phyloP scores from a whole-genome alignment of 2,113 vertebrate genomes.

The Eolophus roseicapilla region DNA sequence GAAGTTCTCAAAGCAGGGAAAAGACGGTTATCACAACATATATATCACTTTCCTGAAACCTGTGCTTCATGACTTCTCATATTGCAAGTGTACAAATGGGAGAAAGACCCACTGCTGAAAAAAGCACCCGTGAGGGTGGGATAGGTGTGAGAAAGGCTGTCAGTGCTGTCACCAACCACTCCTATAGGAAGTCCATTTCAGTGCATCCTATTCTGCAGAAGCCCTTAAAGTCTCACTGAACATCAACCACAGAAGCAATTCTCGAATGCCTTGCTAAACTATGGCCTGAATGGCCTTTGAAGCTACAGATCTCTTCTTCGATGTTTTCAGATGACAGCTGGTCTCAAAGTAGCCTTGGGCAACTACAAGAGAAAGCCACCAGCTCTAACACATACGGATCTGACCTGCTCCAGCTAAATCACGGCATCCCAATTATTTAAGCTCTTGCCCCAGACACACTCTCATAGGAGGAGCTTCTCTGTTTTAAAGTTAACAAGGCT shows the following conservation, averaged over 20 bases:
- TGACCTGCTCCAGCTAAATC: not conserved
- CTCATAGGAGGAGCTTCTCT: not conserved
- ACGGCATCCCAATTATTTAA: not conserved
- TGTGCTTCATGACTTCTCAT: accelerated
- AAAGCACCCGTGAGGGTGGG: not conserved
- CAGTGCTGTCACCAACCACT: not conserved
- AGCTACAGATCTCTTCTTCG: not conserved
- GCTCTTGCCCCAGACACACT: not conserved
- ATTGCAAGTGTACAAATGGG: not conserved
- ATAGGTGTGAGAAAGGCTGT: not conserved
- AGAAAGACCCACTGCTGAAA: not conserved
- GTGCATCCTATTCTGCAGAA: not conserved
- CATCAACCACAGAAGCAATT: not conserved
- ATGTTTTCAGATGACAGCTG: not conserved
- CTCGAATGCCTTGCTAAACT: not conserved
- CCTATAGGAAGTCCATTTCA: not conserved
- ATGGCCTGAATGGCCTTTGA: not conserved
- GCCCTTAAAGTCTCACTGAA: not conserved
- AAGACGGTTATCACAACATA: not conserved
- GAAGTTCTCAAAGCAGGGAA: not conserved
- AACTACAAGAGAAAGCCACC: not conserved
- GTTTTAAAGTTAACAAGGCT: not conserved
- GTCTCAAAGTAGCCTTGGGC: not conserved
- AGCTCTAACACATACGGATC: not conserved
- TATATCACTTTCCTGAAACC: not conserved